A percentile compares a stretch with the other conserved stretches of the same genome.
phyloP scores from a whole-genome alignment of 1,140 invertebrate species.

The Hesperophylax magnus region DNA sequence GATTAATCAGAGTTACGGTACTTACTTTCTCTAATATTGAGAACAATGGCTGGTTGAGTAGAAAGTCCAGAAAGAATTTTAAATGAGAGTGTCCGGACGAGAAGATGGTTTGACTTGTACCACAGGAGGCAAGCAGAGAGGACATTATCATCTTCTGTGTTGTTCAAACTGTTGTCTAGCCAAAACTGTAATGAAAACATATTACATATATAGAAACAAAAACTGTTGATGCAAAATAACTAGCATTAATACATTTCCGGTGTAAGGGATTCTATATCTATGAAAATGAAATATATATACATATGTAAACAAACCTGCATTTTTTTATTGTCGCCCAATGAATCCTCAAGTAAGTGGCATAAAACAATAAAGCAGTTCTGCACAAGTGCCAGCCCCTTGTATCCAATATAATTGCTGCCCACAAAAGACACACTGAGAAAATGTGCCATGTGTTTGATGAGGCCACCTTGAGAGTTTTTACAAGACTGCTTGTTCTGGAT shows the following conservation, averaged over 20 bases:
- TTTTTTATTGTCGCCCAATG: slow-evolving; percentile 24
- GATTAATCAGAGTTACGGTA: not conserved
- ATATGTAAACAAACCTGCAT: slow-evolving; percentile 23
- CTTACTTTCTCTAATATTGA: slow-evolving; percentile 45
- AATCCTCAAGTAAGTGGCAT: slow-evolving; percentile 42
- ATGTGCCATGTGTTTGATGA: slow-evolving; percentile 35
- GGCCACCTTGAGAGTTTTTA: not conserved
- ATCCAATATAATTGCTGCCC: slow-evolving; percentile 41
- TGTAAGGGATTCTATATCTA: not conserved
- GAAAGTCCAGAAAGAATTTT: slow-evolving; percentile 49
- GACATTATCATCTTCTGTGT: slow-evolving; percentile 28
- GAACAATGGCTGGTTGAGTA: slow-evolving; percentile 18
- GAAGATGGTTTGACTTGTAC: slow-evolving; percentile 41
- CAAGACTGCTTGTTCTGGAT: slow-evolving; percentile 11
- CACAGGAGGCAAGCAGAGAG: slow-evolving; percentile 44
- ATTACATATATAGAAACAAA: too few relatives aligned
- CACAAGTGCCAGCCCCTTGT: slow-evolving; percentile 51
- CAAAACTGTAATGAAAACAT: slow-evolving; percentile 37
- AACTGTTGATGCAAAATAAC: too few relatives aligned
- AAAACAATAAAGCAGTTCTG: slow-evolving; percentile 46
- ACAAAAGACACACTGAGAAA: slow-evolving; percentile 35
- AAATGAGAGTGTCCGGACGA: slow-evolving; percentile 42
- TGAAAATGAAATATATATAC: not conserved
- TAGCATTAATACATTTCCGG: not conserved
- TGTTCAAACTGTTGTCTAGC: slow-evolving; percentile 31